These are phyloP conservation scores for Passer domesticus DNA, from an alignment of 2,113 vertebrate species.

Conservation along the genomic window DNA sequence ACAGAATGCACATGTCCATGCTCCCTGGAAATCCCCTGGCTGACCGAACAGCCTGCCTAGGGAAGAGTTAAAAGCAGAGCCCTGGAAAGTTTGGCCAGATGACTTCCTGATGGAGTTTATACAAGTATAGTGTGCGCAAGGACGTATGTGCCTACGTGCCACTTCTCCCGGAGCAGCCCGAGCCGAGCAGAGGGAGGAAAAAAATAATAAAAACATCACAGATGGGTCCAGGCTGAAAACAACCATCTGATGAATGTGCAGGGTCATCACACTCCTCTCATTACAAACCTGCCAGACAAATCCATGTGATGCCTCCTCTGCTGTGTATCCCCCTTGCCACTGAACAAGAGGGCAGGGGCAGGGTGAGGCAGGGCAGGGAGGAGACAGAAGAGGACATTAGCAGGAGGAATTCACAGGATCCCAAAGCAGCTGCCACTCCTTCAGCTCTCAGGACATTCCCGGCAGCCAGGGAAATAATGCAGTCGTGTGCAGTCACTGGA, in stretches of 20 bases:
- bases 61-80: conserved; percentile 64
- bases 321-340: not conserved
- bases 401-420: not conserved
- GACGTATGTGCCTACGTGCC: conserved; percentile 69
- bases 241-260: conserved; percentile 20
- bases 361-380: not conserved
- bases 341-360: not conserved
- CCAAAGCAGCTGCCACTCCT: not conserved
- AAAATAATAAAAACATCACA: conserved; percentile 22
- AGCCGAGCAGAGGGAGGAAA: not conserved
- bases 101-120: conserved; percentile 74
- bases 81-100: conserved; percentile 67
- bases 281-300: not conserved
- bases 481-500: not conserved
- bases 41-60: not conserved
- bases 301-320: not conserved
- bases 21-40: conserved; percentile 4
- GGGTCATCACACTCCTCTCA: conserved; percentile 20
- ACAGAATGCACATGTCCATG: not conserved
- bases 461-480: not conserved
- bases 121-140: conserved; percentile 55
- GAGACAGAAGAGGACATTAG: not conserved
- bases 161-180: conserved; percentile 56
- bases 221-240: conserved; percentile 49
- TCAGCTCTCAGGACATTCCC: not conserved